Percentiles rank a stretch among this genome's conserved stretches.
Evolutionary conservation across 2,888 invertebrate genomes (phyloP).

Genomic region (Trissolcus brochymenae): DNA sequence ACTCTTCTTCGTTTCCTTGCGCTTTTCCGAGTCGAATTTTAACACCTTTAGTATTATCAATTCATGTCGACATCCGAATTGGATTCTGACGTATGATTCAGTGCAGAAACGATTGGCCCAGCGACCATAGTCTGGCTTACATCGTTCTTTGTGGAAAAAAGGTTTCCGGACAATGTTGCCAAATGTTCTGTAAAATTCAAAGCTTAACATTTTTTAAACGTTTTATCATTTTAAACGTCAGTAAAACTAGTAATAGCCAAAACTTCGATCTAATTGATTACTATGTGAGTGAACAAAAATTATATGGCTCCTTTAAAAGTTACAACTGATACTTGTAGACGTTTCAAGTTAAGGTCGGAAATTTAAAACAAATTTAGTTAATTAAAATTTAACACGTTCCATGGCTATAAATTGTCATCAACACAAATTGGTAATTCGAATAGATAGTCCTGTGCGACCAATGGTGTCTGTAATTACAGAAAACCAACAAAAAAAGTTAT

Average conservation of each 20-base stretch:
- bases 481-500: slow-evolving; percentile 21
- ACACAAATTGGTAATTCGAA: no score
- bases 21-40: slow-evolving; percentile 33
- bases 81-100: slow-evolving; percentile 52
- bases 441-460: no score
- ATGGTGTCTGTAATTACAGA: slow-evolving; percentile 13
- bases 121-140: slow-evolving; percentile 27
- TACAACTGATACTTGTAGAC: no score
- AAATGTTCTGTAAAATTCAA: slow-evolving; percentile 32
- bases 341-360: no score
- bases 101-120: slow-evolving; percentile 36
- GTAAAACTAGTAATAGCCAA: no score
- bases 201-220: not conserved
- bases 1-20: slow-evolving; percentile 5
- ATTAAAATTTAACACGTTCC: no score
- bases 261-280: no score
- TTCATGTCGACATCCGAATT: slow-evolving; percentile 51
- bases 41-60: slow-evolving; percentile 48
- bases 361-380: no score
- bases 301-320: no score
- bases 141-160: slow-evolving; percentile 18
- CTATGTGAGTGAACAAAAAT: no score
- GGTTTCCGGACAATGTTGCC: slow-evolving; percentile 18
- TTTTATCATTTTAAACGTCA: no score
- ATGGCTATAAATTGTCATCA: no score